phyloP scores from a whole-genome alignment of 2,113 vertebrate species.

The Copsychus sechellarum region DNA sequence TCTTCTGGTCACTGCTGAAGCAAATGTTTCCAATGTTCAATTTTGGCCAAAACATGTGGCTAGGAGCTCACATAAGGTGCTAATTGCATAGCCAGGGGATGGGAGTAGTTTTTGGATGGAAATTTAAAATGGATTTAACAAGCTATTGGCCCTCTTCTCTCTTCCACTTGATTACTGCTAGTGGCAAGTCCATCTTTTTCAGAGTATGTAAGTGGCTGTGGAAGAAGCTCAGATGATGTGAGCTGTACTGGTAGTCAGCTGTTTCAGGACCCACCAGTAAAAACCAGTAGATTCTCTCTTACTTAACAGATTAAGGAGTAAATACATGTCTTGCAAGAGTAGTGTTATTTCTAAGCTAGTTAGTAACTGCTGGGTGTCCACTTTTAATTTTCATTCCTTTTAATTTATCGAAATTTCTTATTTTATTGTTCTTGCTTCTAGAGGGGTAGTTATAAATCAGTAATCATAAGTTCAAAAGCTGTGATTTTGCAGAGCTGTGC shows the following conservation, averaged over 20 bases:
- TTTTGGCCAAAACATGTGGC: background rate
- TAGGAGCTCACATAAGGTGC: background rate
- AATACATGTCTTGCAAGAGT: background rate
- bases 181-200: background rate
- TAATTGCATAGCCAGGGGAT: background rate
- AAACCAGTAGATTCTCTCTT: background rate
- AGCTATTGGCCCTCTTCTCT: background rate
- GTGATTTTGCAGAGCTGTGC: background rate
- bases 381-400: background rate
- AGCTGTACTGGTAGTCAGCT: background rate
- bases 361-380: background rate
- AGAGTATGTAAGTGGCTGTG: background rate
- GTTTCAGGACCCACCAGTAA: background rate
- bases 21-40: background rate
- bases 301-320: background rate
- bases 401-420: background rate
- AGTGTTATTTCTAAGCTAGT: background rate
- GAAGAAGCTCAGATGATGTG: background rate
- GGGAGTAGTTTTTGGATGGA: background rate
- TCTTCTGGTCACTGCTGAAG: background rate
- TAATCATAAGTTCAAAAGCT: background rate
- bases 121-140: background rate
- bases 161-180: background rate
- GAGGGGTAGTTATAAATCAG: background rate
- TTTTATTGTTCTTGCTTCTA: background rate